Conservation (phyloP, 2,797 vertebrate genomes). For the Mastacembelus armatus region DNA sequence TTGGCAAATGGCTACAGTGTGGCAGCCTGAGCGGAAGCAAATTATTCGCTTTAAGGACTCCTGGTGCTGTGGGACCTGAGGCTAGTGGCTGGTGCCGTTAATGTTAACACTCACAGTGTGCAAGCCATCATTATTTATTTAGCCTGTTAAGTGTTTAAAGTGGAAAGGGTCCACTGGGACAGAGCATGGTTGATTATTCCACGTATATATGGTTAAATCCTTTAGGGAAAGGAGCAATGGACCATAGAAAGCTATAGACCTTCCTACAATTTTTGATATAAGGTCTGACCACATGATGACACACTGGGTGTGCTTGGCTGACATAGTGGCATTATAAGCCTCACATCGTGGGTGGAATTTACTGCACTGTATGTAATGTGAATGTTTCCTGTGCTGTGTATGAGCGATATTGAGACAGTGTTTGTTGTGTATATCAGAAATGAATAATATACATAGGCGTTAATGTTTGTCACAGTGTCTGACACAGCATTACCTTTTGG, state of each 20-base stretch:
- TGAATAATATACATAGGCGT: constrained; percentile 25
- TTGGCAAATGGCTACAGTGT: constrained; percentile 85
- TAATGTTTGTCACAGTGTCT: constrained; percentile 29
- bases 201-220: constrained; percentile 51
- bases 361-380: constrained; percentile 22
- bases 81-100: constrained; percentile 81
- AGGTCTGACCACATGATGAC: constrained; percentile 43
- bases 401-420: neutral
- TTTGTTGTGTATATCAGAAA: constrained; percentile 34
- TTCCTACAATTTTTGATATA: constrained; percentile 33
- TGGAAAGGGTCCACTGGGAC: constrained; percentile 82
- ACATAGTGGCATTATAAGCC: constrained; percentile 28
- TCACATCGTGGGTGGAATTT: constrained; percentile 19
- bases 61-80: constrained; percentile 88
- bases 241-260: constrained; percentile 37
- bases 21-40: constrained; percentile 84
- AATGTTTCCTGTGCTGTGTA: constrained; percentile 20
- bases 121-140: constrained; percentile 92
- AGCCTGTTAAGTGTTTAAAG: constrained; percentile 91
- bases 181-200: constrained; percentile 81
- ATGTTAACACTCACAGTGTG: constrained; percentile 61
- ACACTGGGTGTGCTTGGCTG: constrained; percentile 14
- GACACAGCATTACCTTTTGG: constrained; percentile 34
- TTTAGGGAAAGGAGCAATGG: constrained; percentile 46
- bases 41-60: constrained; percentile 90